Evolutionary conservation across 2,797 vertebrate genomes (phyloP).

Genomic region (Sciurus vulgaris): DNA sequence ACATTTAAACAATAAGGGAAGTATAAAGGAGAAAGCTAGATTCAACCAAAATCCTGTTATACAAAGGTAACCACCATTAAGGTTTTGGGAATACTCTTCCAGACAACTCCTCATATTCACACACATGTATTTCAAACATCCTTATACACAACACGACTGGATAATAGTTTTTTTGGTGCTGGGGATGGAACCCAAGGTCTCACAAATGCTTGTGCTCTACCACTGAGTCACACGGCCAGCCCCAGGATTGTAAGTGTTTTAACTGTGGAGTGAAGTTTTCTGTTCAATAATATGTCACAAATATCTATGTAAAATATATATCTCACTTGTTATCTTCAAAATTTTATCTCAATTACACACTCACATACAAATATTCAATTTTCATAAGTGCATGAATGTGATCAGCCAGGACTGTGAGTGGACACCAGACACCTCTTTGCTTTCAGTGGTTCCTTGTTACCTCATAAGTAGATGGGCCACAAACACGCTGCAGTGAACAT

Average conservation of each 20-base stretch:
- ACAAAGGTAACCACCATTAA: background rate
- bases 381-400: background rate
- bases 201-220: background rate
- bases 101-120: background rate
- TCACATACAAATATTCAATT: background rate
- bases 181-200: too few relatives aligned
- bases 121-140: background rate
- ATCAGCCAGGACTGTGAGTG: background rate
- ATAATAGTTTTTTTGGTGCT: background rate
- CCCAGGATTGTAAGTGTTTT: background rate
- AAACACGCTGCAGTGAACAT: background rate
- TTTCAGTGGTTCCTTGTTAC: background rate
- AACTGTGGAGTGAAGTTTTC: background rate
- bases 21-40: slow-evolving; percentile 12
- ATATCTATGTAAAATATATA: background rate
- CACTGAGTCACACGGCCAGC: background rate
- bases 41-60: background rate
- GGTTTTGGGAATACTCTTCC: slow-evolving; percentile 33
- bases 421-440: background rate
- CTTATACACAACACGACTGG: background rate
- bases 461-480: background rate
- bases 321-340: slow-evolving; percentile 6
- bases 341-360: background rate
- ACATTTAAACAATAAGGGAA: background rate
- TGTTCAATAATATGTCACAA: background rate